Evolutionary conservation across 2,113 vertebrate genomes (phyloP), one percentile per base, ranked within the genome.

Genomic region (Stegastes partitus): DNA sequence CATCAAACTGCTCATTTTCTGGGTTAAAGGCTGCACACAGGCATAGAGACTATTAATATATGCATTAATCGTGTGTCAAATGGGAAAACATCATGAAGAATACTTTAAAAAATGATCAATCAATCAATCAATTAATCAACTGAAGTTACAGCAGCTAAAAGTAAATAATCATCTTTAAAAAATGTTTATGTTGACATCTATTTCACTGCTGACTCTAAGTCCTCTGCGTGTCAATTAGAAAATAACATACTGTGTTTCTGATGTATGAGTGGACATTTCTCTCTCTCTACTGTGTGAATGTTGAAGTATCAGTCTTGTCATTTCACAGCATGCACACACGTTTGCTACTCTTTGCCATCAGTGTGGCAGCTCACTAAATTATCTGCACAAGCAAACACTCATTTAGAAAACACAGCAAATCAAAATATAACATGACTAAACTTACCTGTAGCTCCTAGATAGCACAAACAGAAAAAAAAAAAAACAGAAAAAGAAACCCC

Each of bases 381-480:
- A 67, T 62, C 58, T 23, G 31, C 45, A 71, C 64, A 54, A 56
- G 64, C 68, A 83, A 78, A 77, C 44, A 69, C 54, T 47, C 56
- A 16, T 54, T 64, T 22, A 68, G 54, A 72, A 28, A 81, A 70
- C 76, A 89, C 79, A 82, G 31, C 75, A 88, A 83, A 63, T 64
- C 67, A 71, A 85, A 83, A 51, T 70, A 63, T 25, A 79, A 39
- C 75, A 64, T 59, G 49, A 59, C 79, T 86, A 83, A 81, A 90
- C 97, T 97, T 97, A 99, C 98, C 97, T 98, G 97, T 85, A 99
- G 95, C 93, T 99, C 98, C 98, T 99, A 94, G 93, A 94, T 87
- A 91, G 97, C 95, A 94, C 92, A 95, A 62, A 74, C 44, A 84
- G 45, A 56, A 93, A 94, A 94, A 84, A 84, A 39, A 56, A 93